Evolutionary conservation across 2,797 vertebrate genomes (phyloP), one percentile per base, ranked within the genome.

Genomic region (Mionectes olivaceus): DNA sequence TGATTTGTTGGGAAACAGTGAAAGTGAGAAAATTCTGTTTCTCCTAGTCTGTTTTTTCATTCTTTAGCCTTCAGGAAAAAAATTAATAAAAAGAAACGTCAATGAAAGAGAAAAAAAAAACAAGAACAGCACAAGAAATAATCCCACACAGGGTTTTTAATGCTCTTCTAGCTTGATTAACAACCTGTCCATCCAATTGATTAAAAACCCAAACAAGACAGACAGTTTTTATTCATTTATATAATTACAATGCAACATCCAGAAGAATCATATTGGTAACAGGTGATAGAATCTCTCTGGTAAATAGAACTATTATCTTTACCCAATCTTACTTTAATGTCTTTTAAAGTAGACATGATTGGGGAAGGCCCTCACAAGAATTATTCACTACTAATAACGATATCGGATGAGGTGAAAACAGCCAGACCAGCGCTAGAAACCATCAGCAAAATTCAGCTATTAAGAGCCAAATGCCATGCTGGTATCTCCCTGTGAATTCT

Each of bases 221-320:
- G 37, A 91, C 63, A 64, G 46, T n/a, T 74, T 89, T 82, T 61
- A 79, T 89, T 94, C 64, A 77, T 79, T 92, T 87, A 49, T 91
- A 4, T 81, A 90, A 93, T 83, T 77, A 65, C 32, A 61, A 23
- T 21, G 75, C 73, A 44, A 55, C 46, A 93, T 53, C 47, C 75
- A 70, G 57, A 69, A 71, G n/a, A 86, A 79, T 23, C 33, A 47
- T 39, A 55, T 78, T 21, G 2, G 1, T 35, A 60, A 49, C 32
- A 89, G 32, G 78, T 73, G 74, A 93, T 60, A 86, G 61, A 86
- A 37, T 44, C 30, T 69, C 71, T 53, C 55, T 10, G 2, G 32
- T 32, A 75, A 22, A 13, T 3, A 39, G 49, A 21, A 56, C 44
- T 84, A 75, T 63, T 86, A 82, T 69, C 28, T 70, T 64, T 41